These are phyloP conservation scores for Dolichotis patagonum DNA, from an alignment of 2,113 vertebrate species.

Conservation along the genomic window DNA sequence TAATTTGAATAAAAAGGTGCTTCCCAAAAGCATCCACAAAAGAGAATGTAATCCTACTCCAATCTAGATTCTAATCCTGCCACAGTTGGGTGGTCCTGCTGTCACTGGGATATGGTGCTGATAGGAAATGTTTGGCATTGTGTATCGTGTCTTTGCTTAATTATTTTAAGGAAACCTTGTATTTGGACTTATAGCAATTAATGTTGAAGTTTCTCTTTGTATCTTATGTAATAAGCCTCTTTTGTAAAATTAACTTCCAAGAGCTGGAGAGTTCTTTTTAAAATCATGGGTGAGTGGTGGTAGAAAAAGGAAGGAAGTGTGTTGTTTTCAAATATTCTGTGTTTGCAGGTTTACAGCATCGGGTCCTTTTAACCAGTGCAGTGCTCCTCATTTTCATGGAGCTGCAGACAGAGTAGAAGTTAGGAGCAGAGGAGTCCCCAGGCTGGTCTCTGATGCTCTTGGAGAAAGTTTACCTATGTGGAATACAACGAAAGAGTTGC, in stretches of 20 bases:
- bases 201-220: background rate
- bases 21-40: background rate
- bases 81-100: background rate
- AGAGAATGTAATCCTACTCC: background rate
- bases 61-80: background rate
- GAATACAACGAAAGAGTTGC: background rate
- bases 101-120: background rate
- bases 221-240: background rate
- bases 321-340: background rate
- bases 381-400: background rate
- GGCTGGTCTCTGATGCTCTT: background rate
- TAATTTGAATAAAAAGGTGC: conserved; percentile 7
- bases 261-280: background rate
- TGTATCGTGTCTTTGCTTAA: background rate
- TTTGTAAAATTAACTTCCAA: conserved; percentile 21
- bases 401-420: background rate
- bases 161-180: background rate
- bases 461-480: background rate
- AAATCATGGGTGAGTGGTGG: background rate
- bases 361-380: background rate
- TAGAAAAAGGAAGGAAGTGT: background rate
- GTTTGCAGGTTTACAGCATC: background rate
- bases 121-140: background rate
- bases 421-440: background rate
- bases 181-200: background rate